Evolutionary conservation across 2,888 invertebrate genomes (phyloP).

Genomic region (Xanthorhoe spadicearia): DNA sequence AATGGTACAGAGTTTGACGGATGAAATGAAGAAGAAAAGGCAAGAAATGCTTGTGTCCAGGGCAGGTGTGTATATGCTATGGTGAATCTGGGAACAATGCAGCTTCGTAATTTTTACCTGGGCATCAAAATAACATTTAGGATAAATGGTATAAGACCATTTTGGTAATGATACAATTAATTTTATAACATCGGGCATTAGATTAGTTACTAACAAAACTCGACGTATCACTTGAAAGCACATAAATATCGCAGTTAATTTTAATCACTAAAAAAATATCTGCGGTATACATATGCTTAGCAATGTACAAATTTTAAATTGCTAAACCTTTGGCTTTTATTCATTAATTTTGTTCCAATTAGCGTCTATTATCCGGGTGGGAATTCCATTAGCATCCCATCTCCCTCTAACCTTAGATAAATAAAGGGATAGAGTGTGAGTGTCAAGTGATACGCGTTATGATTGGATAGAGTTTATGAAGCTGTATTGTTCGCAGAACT

Average conservation of each 20-base stretch:
- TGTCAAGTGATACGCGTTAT: background rate
- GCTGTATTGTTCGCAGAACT: constrained; percentile 81
- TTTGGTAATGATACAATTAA: background rate
- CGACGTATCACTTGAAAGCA: background rate
- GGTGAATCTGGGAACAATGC: constrained; percentile 61
- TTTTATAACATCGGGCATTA: constrained; percentile 5
- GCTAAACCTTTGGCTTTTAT: background rate
- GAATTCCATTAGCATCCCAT: background rate
- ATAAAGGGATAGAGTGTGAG: background rate
- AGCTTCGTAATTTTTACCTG: constrained; percentile 63
- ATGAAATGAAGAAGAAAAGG: constrained; percentile 85
- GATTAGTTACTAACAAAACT: constrained; percentile 10
- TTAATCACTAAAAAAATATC: background rate
- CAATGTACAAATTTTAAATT: no score
- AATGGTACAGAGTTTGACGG: constrained; percentile 86
- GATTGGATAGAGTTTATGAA: constrained; percentile 59
- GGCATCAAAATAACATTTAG: background rate
- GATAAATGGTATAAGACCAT: background rate
- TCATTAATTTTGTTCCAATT: background rate
- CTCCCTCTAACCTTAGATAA: background rate
- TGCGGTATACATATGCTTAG: no score
- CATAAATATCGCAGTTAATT: background rate
- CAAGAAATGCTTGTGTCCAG: constrained; percentile 79
- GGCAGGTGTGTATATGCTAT: constrained; percentile 60
- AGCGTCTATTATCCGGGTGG: background rate